A percentile compares a stretch with the other conserved stretches of the same genome.
Conservation (phyloP, 2,113 vertebrate genomes). For the Dolichotis patagonum region DNA sequence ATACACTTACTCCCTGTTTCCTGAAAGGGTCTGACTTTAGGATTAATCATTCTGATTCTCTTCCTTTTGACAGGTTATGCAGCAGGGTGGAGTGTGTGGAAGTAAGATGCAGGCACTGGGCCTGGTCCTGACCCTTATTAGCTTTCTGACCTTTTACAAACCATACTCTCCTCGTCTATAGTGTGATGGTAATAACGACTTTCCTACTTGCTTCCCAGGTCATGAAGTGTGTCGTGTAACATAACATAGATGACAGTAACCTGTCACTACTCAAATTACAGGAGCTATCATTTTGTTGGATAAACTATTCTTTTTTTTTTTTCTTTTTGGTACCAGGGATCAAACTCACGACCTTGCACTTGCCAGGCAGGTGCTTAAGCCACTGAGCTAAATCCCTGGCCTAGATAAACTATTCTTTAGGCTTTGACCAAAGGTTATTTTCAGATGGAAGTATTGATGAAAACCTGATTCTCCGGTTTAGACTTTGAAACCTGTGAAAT, state of each 20-base stretch:
- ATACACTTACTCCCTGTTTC: not conserved
- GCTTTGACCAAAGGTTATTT: not conserved
- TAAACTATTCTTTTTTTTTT: not conserved
- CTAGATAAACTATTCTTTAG: not conserved
- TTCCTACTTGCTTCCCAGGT: not conserved
- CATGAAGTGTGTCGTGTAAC: not conserved
- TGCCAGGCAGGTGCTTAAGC: too few species aligned
- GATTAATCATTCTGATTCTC: not conserved
- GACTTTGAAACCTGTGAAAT: conserved; percentile 27
- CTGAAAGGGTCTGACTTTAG: not conserved
- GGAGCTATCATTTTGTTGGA: not conserved
- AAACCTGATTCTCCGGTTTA: not conserved
- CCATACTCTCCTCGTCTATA: not conserved
- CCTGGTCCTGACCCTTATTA: not conserved
- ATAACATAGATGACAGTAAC: not conserved
- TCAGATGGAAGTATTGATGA: not conserved
- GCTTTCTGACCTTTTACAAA: not conserved
- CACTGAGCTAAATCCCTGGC: too few species aligned
- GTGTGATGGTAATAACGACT: not conserved
- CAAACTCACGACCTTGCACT: too few species aligned
- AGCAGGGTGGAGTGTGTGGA: not conserved
- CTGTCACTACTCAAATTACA: not conserved
- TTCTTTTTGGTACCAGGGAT: too few species aligned
- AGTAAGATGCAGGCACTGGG: not conserved
- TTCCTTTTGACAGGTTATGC: not conserved